Conservation (phyloP, 2,113 vertebrate species). For the Oryzias celebensis region DNA sequence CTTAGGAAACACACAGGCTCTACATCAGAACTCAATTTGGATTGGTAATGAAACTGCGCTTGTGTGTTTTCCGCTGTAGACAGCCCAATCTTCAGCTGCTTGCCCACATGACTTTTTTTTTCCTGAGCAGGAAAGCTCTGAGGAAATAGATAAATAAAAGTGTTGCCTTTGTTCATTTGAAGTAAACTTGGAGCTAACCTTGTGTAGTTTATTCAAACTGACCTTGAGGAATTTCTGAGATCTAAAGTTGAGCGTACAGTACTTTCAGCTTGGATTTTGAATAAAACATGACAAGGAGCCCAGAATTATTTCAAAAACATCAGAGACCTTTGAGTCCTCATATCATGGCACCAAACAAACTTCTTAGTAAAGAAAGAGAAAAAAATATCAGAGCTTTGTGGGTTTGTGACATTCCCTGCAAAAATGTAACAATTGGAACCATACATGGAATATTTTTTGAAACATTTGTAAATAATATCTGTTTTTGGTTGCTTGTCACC, state of each 20-base stretch:
- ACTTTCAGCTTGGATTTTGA: conserved; percentile 22
- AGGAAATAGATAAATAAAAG: conserved; percentile 71
- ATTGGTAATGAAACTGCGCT: conserved; percentile 80
- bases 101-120: conserved; percentile 68
- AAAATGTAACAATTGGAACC: neutral
- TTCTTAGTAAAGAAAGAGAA: neutral
- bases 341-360: neutral
- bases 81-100: conserved; percentile 75
- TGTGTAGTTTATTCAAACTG: conserved; percentile 58
- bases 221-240: conserved; percentile 63
- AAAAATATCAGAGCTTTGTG: neutral
- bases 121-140: conserved; percentile 67
- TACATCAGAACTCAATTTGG: conserved; percentile 80
- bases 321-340: conserved; percentile 14
- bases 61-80: conserved; percentile 78
- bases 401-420: conserved; percentile 3
- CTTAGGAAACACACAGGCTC: conserved; percentile 74
- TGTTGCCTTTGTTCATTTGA: conserved; percentile 77
- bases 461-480: neutral
- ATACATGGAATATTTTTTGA: neutral
- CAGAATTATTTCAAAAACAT: conserved; percentile 9
- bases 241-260: conserved; percentile 33
- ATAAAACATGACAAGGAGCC: conserved; percentile 1
- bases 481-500: neutral
- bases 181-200: conserved; percentile 69